These are phyloP conservation scores for Clanis bilineata DNA, from an alignment of 2,888 invertebrate genomes.

Conservation along the genomic window DNA sequence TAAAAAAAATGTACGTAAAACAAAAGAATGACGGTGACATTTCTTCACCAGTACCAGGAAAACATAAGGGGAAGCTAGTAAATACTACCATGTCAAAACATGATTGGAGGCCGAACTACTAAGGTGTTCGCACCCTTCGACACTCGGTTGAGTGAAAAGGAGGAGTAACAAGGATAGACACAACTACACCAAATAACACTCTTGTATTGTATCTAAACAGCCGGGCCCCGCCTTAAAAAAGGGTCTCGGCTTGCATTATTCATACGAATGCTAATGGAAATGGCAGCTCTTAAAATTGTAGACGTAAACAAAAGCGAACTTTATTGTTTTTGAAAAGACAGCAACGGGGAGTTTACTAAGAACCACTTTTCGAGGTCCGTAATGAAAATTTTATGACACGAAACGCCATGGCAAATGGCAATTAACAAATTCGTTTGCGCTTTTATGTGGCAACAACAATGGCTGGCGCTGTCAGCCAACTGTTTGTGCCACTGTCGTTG, in stretches of 20 bases:
- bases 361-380: conserved; percentile 22
- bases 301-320: conserved; percentile 48
- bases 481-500: conserved; percentile 27
- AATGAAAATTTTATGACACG: conserved; percentile 40
- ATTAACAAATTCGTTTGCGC: conserved; percentile 45
- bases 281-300: conserved; percentile 49
- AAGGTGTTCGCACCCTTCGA: neutral
- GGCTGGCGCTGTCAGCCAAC: conserved; percentile 24
- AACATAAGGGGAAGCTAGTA: neutral
- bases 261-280: conserved; percentile 57
- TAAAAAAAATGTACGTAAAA: too few relatives aligned
- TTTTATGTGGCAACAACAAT: conserved; percentile 35
- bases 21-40: neutral
- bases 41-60: neutral
- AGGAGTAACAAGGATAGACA: conserved; percentile 34
- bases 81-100: neutral
- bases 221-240: conserved; percentile 34
- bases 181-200: conserved; percentile 34
- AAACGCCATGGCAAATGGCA: conserved; percentile 40
- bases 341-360: conserved; percentile 15
- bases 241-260: conserved; percentile 53
- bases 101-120: neutral
- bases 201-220: conserved; percentile 35
- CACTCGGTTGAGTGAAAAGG: conserved; percentile 25
- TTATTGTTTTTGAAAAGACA: conserved; percentile 43